Evolutionary conservation across 2,113 vertebrate genomes (phyloP), one percentile per base, ranked within the genome.

Genomic region (Oreotragus oreotragus): DNA sequence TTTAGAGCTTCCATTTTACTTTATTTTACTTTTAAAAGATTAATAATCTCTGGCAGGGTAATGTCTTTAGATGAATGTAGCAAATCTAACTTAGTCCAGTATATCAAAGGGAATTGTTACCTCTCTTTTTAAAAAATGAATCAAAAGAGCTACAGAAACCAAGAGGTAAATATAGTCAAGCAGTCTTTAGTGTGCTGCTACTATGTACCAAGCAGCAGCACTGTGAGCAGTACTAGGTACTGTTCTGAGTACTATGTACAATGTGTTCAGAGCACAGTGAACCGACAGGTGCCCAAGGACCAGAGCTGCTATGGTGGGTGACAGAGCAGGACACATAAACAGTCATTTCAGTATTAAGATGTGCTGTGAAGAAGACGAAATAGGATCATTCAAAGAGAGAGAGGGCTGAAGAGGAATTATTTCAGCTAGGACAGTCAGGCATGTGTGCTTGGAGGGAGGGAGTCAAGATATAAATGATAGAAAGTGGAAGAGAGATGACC

Each of bases 21-120:
- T n/a, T n/a, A n/a, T n/a, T n/a, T n/a, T n/a, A n/a, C n/a, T n/a
- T 92, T 92, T 62, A 85, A 92, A 88, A 92, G 92, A 97, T 90
- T 90, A 91, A 97, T 90, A 43, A 19, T 5, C 90, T 90, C 55
- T 83, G 76, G 91, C 60, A 92, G 39, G 53, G 47, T 5, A 57
- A n/a, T 81, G 96, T 91, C 57, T 94, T 96, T 62, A 94, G 94
- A 96, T 60, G 64, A 90, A 84, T 88, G 90, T 1, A 10, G 49
- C 43, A 94, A 88, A 94, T 49, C 57, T 88, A 86, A 84, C n/a
- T 70, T 33, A 83, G 94, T 10, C 62, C 55, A 88, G 88, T 53
- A 51, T 49, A 90, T 83, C 80, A 94, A 94, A 91, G 19, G 51
- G 84, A 96, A 88, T 28, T 92, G 84, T 83, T 96, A 66, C 14